A percentile compares a stretch with the other conserved stretches of the same genome.
Conservation (phyloP, 1,140 invertebrate genomes). For the Atta texana region DNA sequence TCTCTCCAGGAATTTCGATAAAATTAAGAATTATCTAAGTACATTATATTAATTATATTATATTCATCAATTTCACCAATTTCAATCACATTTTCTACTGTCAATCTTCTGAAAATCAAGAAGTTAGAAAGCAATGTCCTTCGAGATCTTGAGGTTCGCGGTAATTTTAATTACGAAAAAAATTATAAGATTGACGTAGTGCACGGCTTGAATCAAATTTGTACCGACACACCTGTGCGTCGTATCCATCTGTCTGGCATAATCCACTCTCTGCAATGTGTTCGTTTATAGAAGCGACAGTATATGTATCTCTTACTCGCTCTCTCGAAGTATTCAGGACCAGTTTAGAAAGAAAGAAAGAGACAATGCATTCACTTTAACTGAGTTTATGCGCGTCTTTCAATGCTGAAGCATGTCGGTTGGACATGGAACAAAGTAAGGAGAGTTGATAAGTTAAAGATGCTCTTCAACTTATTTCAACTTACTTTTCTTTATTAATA, state of each 20-base stretch:
- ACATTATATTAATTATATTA: not conserved
- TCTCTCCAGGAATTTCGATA: not conserved
- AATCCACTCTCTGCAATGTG: not conserved
- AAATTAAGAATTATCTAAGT: not conserved
- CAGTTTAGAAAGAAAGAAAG: not conserved
- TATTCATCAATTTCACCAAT: too few species aligned
- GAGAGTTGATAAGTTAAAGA: constrained; percentile 21
- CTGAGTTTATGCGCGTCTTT: constrained; percentile 10
- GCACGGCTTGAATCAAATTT: not conserved
- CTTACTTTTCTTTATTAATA: not conserved
- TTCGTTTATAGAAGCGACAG: not conserved
- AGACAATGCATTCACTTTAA: not conserved
- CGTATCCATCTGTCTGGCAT: constrained; percentile 15
- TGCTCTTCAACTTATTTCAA: constrained; percentile 4
- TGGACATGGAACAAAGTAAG: not conserved
- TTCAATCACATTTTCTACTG: not conserved
- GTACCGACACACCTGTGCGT: not conserved
- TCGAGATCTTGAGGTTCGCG: not conserved
- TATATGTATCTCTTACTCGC: not conserved
- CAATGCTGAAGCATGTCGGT: not conserved
- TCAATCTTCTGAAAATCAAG: not conserved
- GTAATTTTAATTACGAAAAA: not conserved
- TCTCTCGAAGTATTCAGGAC: not conserved
- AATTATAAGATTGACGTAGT: not conserved
- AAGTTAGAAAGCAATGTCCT: not conserved